Evolutionary conservation across 2,797 vertebrate genomes (phyloP).

Genomic region (Echeneis naucrates): DNA sequence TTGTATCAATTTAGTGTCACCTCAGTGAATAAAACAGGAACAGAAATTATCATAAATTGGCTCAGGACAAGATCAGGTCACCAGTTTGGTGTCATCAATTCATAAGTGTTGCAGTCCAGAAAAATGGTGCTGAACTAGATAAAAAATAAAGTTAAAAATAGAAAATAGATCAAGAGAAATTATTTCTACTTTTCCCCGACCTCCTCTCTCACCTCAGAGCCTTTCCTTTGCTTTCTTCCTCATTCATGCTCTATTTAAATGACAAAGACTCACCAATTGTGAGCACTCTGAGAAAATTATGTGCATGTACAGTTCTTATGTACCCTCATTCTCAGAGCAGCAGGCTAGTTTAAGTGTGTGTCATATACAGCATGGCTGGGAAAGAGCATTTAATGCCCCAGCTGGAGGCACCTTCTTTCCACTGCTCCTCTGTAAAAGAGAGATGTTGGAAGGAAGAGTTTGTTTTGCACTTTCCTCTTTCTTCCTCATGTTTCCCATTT

Average conservation of each 20-base stretch:
- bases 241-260: slow-evolving; percentile 40
- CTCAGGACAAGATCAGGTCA: neutral
- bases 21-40: neutral
- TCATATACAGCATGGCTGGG: slow-evolving; percentile 65
- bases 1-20: neutral
- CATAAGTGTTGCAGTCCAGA: neutral
- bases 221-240: slow-evolving; percentile 1
- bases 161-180: slow-evolving; percentile 5
- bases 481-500: neutral
- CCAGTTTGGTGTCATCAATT: neutral
- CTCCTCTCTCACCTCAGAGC: slow-evolving; percentile 15
- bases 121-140: neutral
- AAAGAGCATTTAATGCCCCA: slow-evolving; percentile 73
- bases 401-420: slow-evolving; percentile 61
- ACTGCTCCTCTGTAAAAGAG: slow-evolving; percentile 32
- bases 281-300: slow-evolving; percentile 10
- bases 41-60: neutral
- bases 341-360: slow-evolving; percentile 53
- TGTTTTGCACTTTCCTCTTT: slow-evolving; percentile 19
- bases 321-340: slow-evolving; percentile 52
- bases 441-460: slow-evolving; percentile 36
- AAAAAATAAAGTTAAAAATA: neutral
- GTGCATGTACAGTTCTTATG: slow-evolving; percentile 21
- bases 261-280: slow-evolving; percentile 35
- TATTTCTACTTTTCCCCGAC: neutral